Conservation (phyloP, 2,113 vertebrate species). For the Psettodes erumei region DNA sequence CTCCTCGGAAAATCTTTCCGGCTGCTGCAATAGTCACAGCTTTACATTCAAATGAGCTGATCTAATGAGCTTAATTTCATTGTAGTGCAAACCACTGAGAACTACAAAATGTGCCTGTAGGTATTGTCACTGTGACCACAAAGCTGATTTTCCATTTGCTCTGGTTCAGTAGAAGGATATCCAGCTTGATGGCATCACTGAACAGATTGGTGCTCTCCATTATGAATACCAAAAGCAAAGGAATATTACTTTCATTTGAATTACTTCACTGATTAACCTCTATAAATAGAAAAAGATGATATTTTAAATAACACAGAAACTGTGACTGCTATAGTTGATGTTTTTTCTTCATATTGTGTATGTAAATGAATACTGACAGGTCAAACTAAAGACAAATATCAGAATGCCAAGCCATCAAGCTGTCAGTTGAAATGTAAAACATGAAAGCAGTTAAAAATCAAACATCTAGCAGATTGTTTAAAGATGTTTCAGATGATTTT, state of each 20-base stretch:
- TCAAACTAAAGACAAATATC: background rate
- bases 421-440: fast-evolving
- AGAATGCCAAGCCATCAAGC: background rate
- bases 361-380: background rate
- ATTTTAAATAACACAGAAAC: background rate
- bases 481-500: background rate
- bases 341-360: background rate
- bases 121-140: conserved; percentile 45
- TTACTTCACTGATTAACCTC: background rate
- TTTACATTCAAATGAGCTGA: conserved; percentile 53
- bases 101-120: conserved; percentile 34
- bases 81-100: conserved; percentile 35
- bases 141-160: conserved; percentile 51
- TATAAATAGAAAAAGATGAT: no score
- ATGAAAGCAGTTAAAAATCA: background rate
- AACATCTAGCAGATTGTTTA: no score
- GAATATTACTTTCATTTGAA: background rate
- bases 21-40: conserved; percentile 27
- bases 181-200: conserved; percentile 35
- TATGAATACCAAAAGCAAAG: conserved; percentile 12
- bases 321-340: background rate
- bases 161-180: conserved; percentile 21
- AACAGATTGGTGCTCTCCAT: background rate
- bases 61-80: conserved; percentile 54
- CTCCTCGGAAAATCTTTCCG: conserved; percentile 12